Conservation (phyloP, 1,140 invertebrate species). For the Melanaphis sacchari region DNA sequence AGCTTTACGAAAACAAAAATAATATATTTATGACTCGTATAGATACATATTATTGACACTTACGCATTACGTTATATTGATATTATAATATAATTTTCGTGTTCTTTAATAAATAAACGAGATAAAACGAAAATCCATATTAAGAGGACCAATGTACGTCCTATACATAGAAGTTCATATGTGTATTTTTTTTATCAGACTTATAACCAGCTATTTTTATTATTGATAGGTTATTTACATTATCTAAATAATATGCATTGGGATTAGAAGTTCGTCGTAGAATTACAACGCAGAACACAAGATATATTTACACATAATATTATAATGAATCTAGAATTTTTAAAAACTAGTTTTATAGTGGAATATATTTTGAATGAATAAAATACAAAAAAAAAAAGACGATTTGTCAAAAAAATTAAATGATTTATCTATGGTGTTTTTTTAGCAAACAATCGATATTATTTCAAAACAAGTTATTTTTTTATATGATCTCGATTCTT, state of each 20-base stretch:
- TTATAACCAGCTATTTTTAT: neutral
- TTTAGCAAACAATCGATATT: neutral
- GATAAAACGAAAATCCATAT: neutral
- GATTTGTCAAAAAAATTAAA: neutral
- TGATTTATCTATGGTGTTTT: too few species aligned
- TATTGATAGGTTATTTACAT: neutral
- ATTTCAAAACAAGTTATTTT: neutral
- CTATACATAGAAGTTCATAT: neutral
- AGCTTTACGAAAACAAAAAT: neutral
- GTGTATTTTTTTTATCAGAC: neutral
- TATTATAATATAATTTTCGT: neutral
- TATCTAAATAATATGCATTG: neutral
- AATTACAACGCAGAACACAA: neutral
- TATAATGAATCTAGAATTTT: neutral
- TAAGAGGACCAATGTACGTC: neutral
- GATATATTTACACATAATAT: neutral
- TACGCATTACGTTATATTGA: neutral
- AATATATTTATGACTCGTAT: neutral
- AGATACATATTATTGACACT: neutral
- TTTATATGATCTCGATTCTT: neutral
- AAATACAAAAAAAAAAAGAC: neutral
- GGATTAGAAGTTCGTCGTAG: neutral
- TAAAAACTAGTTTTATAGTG: neutral
- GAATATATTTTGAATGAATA: neutral
- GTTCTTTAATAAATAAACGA: neutral